A percentile compares a stretch with the other conserved stretches of the same genome.
phyloP scores from a whole-genome alignment of 1,140 invertebrate species.

The Cotesia glomerata region DNA sequence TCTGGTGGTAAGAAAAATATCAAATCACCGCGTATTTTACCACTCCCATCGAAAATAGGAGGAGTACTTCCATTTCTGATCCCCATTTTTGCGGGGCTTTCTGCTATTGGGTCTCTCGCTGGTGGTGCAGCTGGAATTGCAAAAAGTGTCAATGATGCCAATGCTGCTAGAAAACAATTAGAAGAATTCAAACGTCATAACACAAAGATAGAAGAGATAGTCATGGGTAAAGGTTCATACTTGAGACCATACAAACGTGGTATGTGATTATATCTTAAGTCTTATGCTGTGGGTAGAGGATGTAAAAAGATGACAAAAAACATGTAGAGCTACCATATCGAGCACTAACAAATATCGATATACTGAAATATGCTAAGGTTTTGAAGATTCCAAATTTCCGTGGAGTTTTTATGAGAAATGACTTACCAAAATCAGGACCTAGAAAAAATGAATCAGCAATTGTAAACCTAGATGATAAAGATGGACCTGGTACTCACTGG shows the following conservation, averaged over 20 bases:
- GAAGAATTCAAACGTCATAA: constrained; percentile 39
- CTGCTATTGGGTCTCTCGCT: constrained; percentile 23
- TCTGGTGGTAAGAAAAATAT: background rate
- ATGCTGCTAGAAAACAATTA: constrained; percentile 40
- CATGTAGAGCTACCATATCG: constrained; percentile 21
- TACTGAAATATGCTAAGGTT: constrained; percentile 33
- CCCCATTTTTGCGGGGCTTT: constrained; percentile 25
- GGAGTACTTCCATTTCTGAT: constrained; percentile 17
- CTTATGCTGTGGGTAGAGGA: background rate
- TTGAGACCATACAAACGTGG: constrained; percentile 45
- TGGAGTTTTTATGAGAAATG: constrained; percentile 41
- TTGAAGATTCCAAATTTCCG: constrained; percentile 37
- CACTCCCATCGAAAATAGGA: constrained; percentile 12
- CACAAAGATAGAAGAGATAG: constrained; percentile 46
- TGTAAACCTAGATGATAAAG: constrained; percentile 27
- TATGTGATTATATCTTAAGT: constrained; percentile 29
- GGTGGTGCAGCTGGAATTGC: constrained; percentile 38
- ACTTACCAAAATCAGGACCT: constrained; percentile 33
- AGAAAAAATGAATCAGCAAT: constrained; percentile 20
- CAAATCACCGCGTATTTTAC: constrained; percentile 13
- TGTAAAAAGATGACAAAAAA: constrained; percentile 11
- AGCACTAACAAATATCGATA: constrained; percentile 39
- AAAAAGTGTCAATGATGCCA: constrained; percentile 38
- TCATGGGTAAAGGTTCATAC: constrained; percentile 43
- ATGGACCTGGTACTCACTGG: constrained; percentile 42